phyloP scores from a whole-genome alignment of 2,888 invertebrate genomes.

The Scaptomyza polygonia region DNA sequence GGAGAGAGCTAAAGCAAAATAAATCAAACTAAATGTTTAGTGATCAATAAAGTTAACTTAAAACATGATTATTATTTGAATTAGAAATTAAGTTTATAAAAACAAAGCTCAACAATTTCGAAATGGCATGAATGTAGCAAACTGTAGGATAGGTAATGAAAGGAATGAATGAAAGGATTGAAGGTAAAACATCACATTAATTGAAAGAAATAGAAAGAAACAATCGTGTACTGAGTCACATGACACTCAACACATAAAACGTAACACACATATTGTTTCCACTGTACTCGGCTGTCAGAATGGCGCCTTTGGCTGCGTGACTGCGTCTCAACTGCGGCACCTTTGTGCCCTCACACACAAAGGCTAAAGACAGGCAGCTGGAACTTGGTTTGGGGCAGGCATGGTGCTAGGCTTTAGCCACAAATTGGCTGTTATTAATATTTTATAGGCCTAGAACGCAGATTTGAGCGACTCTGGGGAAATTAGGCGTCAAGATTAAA shows the following conservation, averaged over 20 bases:
- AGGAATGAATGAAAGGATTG: too few species aligned
- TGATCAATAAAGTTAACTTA: too few species aligned
- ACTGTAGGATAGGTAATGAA: too few species aligned
- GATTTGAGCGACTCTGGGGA: constrained; percentile 66
- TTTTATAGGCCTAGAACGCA: constrained; percentile 64
- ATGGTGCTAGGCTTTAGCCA: constrained; percentile 23
- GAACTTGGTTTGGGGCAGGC: neutral
- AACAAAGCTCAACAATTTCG: too few species aligned
- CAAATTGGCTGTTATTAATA: constrained; percentile 63
- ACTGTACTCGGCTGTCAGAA: constrained; percentile 31
- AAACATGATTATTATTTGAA: too few species aligned
- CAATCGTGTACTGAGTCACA: too few species aligned
- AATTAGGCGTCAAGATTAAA: constrained; percentile 68
- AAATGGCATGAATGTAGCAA: too few species aligned
- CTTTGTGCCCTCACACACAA: neutral
- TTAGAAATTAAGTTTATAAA: too few species aligned
- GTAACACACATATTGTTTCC: constrained; percentile 35
- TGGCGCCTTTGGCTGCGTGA: constrained; percentile 23
- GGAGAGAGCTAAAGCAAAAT: too few species aligned
- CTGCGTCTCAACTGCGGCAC: constrained; percentile 31
- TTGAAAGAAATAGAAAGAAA: too few species aligned
- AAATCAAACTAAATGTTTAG: too few species aligned
- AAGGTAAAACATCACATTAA: too few species aligned
- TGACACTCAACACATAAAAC: constrained; percentile 29
- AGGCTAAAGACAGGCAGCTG: constrained; percentile 6